These are phyloP conservation scores for Eupithecia centaureata DNA, from an alignment of 2,888 invertebrate genomes.

Conservation along the genomic window DNA sequence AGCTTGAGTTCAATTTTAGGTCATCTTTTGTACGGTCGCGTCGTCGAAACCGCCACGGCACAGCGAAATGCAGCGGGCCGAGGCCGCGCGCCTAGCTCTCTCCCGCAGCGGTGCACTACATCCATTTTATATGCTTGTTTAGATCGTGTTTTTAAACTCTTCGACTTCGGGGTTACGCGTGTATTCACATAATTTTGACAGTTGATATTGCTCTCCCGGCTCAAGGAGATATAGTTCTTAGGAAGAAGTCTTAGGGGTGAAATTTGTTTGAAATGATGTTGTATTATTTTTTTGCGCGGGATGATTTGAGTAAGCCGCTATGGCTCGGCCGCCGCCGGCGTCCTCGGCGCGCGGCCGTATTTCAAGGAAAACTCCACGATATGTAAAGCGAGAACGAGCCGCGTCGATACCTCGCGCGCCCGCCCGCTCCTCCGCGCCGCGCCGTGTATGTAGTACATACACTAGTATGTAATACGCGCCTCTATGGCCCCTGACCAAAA, in stretches of 20 bases:
- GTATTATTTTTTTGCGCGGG: slow-evolving; percentile 81
- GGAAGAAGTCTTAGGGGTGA: slow-evolving; percentile 63
- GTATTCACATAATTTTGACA: slow-evolving; percentile 83
- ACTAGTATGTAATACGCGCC: slow-evolving; percentile 50
- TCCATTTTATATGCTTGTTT: slow-evolving; percentile 74
- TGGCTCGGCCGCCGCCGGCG: slow-evolving; percentile 63
- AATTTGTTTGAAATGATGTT: slow-evolving; percentile 58
- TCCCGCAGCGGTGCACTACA: slow-evolving; percentile 72
- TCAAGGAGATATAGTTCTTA: slow-evolving; percentile 74
- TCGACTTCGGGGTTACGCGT: slow-evolving; percentile 76
- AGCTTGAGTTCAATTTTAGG: slow-evolving; percentile 81
- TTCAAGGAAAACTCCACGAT: slow-evolving; percentile 77
- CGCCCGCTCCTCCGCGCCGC: slow-evolving; percentile 52
- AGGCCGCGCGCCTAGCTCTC: slow-evolving; percentile 78
- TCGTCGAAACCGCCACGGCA: slow-evolving; percentile 74
- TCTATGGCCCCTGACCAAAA: slow-evolving; percentile 56
- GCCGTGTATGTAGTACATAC: slow-evolving; percentile 48
- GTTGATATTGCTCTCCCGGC: slow-evolving; percentile 75
- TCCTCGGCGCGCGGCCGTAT: slow-evolving; percentile 60
- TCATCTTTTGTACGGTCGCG: slow-evolving; percentile 81
- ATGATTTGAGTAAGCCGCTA: slow-evolving; percentile 66
- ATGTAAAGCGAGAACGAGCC: slow-evolving; percentile 54
- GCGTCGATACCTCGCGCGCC: slow-evolving; percentile 60
- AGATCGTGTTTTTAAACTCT: slow-evolving; percentile 79
- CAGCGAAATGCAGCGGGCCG: slow-evolving; percentile 81